A percentile compares a stretch with the other conserved stretches of the same genome.
Evolutionary conservation across 2,888 invertebrate species (phyloP).

Genomic region (Rhyacophila evoluta): DNA sequence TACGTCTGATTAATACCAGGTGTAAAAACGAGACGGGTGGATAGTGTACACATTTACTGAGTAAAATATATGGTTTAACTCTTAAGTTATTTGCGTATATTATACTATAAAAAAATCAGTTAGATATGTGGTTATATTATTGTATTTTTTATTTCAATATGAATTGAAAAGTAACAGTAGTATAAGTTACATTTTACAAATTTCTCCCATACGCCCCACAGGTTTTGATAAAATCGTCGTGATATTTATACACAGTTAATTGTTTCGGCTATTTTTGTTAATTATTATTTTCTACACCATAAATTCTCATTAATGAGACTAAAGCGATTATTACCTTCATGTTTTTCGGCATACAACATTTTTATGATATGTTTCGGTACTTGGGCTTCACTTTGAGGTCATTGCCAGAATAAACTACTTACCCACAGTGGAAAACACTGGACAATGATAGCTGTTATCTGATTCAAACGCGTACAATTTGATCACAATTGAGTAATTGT

Average conservation of each 20-base stretch:
- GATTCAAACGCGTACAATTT: no score
- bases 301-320: conserved; percentile 54
- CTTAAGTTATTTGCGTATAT: no score
- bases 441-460: neutral
- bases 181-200: neutral
- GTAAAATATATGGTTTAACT: no score
- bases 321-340: conserved; percentile 36
- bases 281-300: conserved; percentile 55
- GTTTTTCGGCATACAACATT: conserved; percentile 30
- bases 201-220: conserved; percentile 33
- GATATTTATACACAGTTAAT: conserved; percentile 42
- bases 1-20: no score
- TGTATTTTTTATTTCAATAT: neutral
- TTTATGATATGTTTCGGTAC: conserved; percentile 37
- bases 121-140: neutral
- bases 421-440: conserved; percentile 4
- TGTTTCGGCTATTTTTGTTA: conserved; percentile 52
- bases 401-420: conserved; percentile 45
- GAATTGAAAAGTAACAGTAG: neutral
- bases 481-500: no score
- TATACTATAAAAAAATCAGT: no score
- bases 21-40: no score
- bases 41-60: no score
- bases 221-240: conserved; percentile 35
- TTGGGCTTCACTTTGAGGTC: conserved; percentile 27